Evolutionary conservation across 2,888 invertebrate genomes (phyloP).

Genomic region (Hemaris fuciformis): DNA sequence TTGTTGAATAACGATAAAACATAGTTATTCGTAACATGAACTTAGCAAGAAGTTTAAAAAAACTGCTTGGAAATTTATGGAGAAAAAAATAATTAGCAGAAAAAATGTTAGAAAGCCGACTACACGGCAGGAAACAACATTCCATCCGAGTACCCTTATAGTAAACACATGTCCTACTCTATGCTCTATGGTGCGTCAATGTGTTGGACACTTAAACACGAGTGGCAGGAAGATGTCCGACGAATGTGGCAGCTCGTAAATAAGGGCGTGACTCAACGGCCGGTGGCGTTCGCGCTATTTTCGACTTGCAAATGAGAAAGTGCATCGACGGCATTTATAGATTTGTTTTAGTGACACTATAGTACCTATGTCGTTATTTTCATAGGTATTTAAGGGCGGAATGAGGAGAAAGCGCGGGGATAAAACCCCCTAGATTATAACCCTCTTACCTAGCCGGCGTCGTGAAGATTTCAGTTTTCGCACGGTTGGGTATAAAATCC

Average conservation of each 20-base stretch:
- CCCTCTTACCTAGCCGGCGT: not conserved
- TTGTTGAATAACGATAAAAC: too few relatives aligned
- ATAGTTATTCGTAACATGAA: too few relatives aligned
- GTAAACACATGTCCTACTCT: constrained; percentile 30
- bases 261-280: constrained; percentile 65
- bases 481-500: constrained; percentile 3
- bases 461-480: constrained; percentile 7
- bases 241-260: constrained; percentile 48
- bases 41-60: too few relatives aligned
- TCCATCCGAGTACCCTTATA: not conserved
- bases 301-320: constrained; percentile 73
- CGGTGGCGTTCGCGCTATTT: constrained; percentile 58
- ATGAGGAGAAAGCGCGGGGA: not conserved
- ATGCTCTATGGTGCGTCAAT: not conserved
- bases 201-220: not conserved
- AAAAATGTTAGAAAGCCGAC: not conserved
- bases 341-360: constrained; percentile 3
- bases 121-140: not conserved
- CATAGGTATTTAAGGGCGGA: not conserved
- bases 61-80: not conserved
- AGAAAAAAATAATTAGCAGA: not conserved
- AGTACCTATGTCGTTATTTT: not conserved
- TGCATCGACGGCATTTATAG: constrained; percentile 47
- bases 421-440: not conserved
- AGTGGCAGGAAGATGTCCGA: constrained; percentile 11